A percentile compares a stretch with the other conserved stretches of the same genome.
Conservation (phyloP, 2,888 invertebrate species). For the Melanostoma scalare region DNA sequence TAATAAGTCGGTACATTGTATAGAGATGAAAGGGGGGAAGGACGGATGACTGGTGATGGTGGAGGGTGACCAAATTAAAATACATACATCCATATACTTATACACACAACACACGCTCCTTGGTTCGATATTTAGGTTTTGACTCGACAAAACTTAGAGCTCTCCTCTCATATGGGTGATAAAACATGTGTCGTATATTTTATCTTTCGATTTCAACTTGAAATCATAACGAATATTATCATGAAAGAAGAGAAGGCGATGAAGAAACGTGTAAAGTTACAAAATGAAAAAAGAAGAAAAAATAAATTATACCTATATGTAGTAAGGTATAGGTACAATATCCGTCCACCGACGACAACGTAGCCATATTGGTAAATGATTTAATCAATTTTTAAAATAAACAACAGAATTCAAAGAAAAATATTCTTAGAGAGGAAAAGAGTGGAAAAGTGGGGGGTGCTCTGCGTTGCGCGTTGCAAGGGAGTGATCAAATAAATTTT, state of each 20-base stretch:
- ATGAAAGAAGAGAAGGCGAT: constrained; percentile 26
- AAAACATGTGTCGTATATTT: constrained; percentile 59
- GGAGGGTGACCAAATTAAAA: constrained; percentile 55
- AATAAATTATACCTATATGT: constrained; percentile 11
- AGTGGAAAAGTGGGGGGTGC: background rate
- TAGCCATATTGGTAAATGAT: constrained; percentile 63
- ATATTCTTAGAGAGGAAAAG: constrained; percentile 21
- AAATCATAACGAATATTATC: constrained; percentile 47
- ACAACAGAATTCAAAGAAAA: constrained; percentile 22
- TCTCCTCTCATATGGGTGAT: constrained; percentile 44
- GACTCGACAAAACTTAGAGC: background rate
- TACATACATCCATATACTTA: constrained; percentile 13
- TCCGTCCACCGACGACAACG: constrained; percentile 10
- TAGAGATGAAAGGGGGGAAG: constrained; percentile 33
- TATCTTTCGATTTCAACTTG: constrained; percentile 38
- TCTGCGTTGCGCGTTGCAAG: background rate
- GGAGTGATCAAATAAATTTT: constrained; percentile 9
- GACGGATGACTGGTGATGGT: constrained; percentile 2
- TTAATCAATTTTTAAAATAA: constrained; percentile 63
- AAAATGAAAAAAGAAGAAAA: constrained; percentile 16
- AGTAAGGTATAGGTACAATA: background rate
- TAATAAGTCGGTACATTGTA: background rate
- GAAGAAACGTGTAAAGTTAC: constrained; percentile 28
- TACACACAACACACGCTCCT: constrained; percentile 24
- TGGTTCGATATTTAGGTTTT: background rate